Conservation (phyloP, 2,888 invertebrate species). For the Eueremaeus valkanovi region DNA sequence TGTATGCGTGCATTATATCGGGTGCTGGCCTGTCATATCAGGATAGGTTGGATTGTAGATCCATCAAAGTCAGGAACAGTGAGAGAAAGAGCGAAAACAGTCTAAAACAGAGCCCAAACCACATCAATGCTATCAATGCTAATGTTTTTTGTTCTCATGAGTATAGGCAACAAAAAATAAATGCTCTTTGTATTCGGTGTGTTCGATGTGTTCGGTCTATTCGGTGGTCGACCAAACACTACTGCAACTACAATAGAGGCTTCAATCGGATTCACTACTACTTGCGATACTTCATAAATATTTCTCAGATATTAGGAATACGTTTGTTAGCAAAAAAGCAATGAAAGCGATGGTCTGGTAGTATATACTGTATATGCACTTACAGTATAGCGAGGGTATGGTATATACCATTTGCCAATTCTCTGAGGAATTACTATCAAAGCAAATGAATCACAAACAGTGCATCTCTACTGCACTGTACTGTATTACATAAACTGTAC, state of each 20-base stretch:
- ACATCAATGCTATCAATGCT: slow-evolving; percentile 25
- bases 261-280: slow-evolving; percentile 15
- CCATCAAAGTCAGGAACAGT: slow-evolving; percentile 32
- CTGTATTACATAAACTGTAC: too few species aligned
- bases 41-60: slow-evolving; percentile 21
- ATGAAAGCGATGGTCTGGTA: slow-evolving; percentile 29
- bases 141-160: slow-evolving; percentile 28
- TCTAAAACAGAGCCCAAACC: slow-evolving; percentile 26
- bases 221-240: slow-evolving; percentile 6
- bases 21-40: slow-evolving; percentile 33
- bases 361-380: neutral
- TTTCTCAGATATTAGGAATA: slow-evolving; percentile 28
- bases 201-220: too few species aligned
- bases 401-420: slow-evolving; percentile 32
- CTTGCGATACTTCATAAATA: slow-evolving; percentile 27
- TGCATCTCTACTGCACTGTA: too few species aligned
- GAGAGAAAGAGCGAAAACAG: neutral
- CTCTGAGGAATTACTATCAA: slow-evolving; percentile 31
- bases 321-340: slow-evolving; percentile 34
- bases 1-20: slow-evolving; percentile 21
- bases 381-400: too few species aligned
- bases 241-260: slow-evolving; percentile 14
- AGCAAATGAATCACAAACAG: slow-evolving; percentile 35
- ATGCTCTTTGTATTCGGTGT: slow-evolving; percentile 34
- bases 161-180: slow-evolving; percentile 34